These are phyloP conservation scores for Hippolais icterina DNA, from an alignment of 2,113 vertebrate genomes.

Conservation along the genomic window DNA sequence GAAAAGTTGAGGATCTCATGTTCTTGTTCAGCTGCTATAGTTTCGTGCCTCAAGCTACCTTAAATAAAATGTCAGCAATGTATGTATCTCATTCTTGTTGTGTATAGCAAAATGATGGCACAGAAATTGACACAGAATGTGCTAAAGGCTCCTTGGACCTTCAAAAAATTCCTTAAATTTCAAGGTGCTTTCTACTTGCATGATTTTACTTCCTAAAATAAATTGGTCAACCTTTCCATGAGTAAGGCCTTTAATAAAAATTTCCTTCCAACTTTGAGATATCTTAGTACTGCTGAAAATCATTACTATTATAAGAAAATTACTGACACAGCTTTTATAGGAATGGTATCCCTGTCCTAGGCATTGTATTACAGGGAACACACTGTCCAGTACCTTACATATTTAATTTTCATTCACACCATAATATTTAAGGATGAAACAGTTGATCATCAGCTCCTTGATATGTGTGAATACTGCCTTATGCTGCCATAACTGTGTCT, in stretches of 20 bases:
- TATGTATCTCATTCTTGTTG: neutral
- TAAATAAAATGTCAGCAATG: neutral
- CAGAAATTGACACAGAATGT: neutral
- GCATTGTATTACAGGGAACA: neutral
- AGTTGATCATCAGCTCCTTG: neutral
- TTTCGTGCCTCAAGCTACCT: neutral
- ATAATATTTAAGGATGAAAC: neutral
- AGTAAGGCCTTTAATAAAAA: neutral
- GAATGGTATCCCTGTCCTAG: neutral
- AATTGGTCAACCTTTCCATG: neutral
- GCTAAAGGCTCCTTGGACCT: neutral
- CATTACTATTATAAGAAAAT: neutral
- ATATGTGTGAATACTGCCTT: neutral
- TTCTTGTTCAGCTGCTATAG: neutral
- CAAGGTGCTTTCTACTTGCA: neutral
- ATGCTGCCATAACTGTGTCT: neutral
- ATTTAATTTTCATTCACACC: neutral
- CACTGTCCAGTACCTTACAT: neutral
- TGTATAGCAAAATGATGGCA: neutral
- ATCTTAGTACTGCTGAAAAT: neutral
- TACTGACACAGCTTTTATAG: neutral
- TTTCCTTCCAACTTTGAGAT: neutral
- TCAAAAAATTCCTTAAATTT: neutral
- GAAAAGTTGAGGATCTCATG: neutral
- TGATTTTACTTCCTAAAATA: neutral